Base-by-base conservation (phyloP, 1,140 invertebrate species). In the Panagrolaimus sp. region DNA sequence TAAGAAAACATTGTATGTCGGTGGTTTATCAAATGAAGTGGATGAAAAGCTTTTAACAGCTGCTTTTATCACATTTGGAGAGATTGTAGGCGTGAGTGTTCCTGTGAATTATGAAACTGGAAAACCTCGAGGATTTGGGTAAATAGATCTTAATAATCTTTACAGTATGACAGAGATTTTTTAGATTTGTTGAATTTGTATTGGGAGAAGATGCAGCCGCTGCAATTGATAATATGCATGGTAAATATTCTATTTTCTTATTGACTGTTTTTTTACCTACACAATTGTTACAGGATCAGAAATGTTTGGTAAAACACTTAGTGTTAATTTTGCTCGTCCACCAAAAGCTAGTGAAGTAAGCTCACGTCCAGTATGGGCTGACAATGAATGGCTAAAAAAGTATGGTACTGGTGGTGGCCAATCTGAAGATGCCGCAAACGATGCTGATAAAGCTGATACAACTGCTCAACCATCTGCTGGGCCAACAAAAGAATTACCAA, bases 161-260 rank as follows among this genome's bases (percentile, higher is more conserved):
- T n/a, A n/a, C n/a, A n/a, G n/a, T n/a, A n/a, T n/a, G n/a, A n/a
- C n/a, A n/a, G n/a, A n/a, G n/a, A n/a, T n/a, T n/a, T n/a, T n/a
- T n/a, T n/a, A n/a, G 77, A 74, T 99, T 99, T 84, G 90, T 98
- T 74, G 96, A 98, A 86, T 99, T 95, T 87, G 96, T 98, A 77
- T 70, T 84, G 13, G 83, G 86, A 47, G 88, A 89, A 82, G 95
- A 98, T 89, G 94, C 95, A 62, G 89, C 91, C 20, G 91, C 93
- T 63, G 94, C 96, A 43, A 97, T 99, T 82, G 96, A 99, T 85
- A 99, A 99, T 81, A 97, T 98, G 95, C 96, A 98, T 87, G 93
- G n/a, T n/a, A n/a, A n/a, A n/a, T n/a, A n/a, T n/a, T n/a, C n/a
- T n/a, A n/a, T n/a, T n/a, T n/a, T n/a, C n/a, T n/a, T n/a, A n/a